Conservation (phyloP, 1,140 invertebrate genomes). For the Dreissena polymorpha region DNA sequence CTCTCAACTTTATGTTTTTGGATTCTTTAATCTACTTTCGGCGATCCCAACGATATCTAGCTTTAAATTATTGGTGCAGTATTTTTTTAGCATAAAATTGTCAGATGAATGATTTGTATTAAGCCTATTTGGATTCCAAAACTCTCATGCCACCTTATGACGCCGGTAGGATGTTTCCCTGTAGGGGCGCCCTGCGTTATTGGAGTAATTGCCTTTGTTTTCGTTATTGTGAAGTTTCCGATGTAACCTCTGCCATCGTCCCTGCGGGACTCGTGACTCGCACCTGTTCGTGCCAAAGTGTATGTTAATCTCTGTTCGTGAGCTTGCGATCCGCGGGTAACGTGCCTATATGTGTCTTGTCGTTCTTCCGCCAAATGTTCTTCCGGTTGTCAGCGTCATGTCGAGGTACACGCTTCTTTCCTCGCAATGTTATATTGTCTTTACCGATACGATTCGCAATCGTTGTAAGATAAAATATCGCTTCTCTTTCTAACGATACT, state of each 20-base stretch:
- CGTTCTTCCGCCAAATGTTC: not conserved
- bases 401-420: not conserved
- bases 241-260: not conserved
- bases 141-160: no score
- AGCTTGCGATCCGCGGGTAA: no score
- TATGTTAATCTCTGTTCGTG: not conserved
- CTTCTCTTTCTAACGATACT: not conserved
- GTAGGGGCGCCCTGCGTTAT: not conserved
- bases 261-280: not conserved
- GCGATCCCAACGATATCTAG: constrained; percentile 1
- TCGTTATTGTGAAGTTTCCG: not conserved
- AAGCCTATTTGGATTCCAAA: no score
- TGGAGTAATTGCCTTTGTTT: not conserved
- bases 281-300: not conserved
- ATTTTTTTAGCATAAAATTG: not conserved
- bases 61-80: not conserved
- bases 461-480: not conserved
- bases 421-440: not conserved
- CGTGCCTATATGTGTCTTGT: not conserved
- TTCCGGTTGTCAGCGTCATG: no score
- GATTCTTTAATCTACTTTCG: constrained; percentile 3
- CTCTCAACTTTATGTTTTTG: not conserved
- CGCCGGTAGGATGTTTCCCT: not conserved
- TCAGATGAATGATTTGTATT: constrained; percentile 5
- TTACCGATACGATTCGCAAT: not conserved